These are phyloP conservation scores for Pyrgilauda ruficollis DNA, from an alignment of 2,113 vertebrate species.

Conservation along the genomic window DNA sequence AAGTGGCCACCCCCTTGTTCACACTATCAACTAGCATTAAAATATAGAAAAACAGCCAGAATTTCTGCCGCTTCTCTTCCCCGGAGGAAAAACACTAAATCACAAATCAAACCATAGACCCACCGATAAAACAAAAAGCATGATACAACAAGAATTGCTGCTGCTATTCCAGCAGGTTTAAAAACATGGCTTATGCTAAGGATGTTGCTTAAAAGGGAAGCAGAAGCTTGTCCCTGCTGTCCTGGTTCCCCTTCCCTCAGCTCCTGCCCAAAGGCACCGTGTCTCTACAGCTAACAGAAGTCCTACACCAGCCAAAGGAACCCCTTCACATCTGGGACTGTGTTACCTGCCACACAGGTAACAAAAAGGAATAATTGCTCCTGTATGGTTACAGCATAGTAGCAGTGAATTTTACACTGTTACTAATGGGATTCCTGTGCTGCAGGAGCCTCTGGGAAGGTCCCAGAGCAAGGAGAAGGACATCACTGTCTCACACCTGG, in stretches of 20 bases:
- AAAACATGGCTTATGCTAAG: neutral
- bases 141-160: too few relatives aligned
- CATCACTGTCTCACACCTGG: neutral
- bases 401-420: neutral
- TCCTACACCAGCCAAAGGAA: neutral
- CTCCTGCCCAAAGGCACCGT: neutral
- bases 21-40: neutral
- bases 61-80: neutral
- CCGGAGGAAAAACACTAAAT: too few relatives aligned
- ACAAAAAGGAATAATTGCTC: neutral
- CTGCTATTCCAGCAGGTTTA: neutral
- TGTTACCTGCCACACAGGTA: neutral
- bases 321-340: neutral
- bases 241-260: neutral
- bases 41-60: neutral
- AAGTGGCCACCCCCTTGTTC: neutral
- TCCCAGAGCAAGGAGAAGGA: neutral
- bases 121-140: too few relatives aligned
- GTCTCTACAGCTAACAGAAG: too few relatives aligned
- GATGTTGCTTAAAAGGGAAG: neutral
- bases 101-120: too few relatives aligned
- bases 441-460: neutral
- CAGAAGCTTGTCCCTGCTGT: neutral
- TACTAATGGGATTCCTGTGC: neutral
- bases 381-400: rapidly evolving